Evolutionary conservation across 1,140 invertebrate genomes (phyloP).

Genomic region (Papilio glaucus): DNA sequence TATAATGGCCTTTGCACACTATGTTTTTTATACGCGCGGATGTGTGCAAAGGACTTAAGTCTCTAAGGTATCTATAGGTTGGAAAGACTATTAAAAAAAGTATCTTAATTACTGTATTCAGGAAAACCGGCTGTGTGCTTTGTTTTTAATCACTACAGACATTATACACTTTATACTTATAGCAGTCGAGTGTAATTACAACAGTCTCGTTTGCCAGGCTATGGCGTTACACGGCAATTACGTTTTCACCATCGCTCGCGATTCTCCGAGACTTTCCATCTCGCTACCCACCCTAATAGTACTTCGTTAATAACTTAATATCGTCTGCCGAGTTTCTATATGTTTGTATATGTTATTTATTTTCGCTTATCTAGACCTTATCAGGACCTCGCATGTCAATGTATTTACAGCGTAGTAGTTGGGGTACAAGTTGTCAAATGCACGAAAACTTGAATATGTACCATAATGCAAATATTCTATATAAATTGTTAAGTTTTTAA

Average conservation of each 20-base stretch:
- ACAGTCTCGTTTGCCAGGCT: neutral
- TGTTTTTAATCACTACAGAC: too few species aligned
- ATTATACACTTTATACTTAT: too few species aligned
- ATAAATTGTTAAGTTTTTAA: too few species aligned
- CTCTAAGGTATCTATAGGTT: too few species aligned
- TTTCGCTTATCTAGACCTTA: neutral
- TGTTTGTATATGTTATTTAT: conserved; percentile 11
- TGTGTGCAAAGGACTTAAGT: too few species aligned
- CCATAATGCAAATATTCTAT: too few species aligned
- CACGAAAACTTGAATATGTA: neutral
- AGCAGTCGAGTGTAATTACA: conserved; percentile 40
- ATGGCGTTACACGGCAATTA: conserved; percentile 51
- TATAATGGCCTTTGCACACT: too few species aligned
- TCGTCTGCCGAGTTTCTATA: conserved; percentile 10
- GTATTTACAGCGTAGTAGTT: neutral
- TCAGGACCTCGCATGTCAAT: neutral
- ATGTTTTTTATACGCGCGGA: too few species aligned
- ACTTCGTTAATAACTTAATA: conserved; percentile 35
- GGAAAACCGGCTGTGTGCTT: too few species aligned
- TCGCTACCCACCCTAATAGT: conserved; percentile 53
- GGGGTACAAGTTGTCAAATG: neutral
- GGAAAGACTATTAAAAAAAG: too few species aligned
- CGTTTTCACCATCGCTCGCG: conserved; percentile 58
- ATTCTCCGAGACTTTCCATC: conserved; percentile 51
- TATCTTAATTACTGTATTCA: too few species aligned